Base-by-base conservation (phyloP, 1,140 invertebrate species). In the Atta texana region DNA sequence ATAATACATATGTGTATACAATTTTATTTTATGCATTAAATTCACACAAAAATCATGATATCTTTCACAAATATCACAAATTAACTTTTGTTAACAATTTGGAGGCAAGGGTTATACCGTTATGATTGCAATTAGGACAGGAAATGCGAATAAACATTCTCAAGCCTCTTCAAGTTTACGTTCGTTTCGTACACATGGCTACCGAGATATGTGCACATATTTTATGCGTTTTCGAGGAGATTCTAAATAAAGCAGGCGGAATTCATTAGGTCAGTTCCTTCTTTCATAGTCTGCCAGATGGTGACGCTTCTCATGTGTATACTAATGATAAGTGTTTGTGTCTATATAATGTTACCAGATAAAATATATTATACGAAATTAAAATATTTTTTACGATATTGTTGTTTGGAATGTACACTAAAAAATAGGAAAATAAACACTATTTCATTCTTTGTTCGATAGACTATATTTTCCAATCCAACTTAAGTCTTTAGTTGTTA, bases 141-240 rank as follows among this genome's bases (percentile, higher is more conserved):
- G 78, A 80, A 91, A 57, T 44, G 51, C 64, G 2, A 53, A 84
- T 69, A 84, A 87, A 87, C 28, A 39, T 87, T 91, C 49, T 18
- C 2, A 71, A 89, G 7, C 59, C 89, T 90, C 89, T 91, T 91
- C 76, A 88, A 66, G 53, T 88, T 85, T 90, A 91, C 61, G 49
- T 61, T 21, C 51, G 87, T 80, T 88, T 87, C 21, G 31, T 90
- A 87, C 92, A 92, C 88, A 88, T 93, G 92, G 91, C 91, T 86
- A 31, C 88, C 44, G 80, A 82, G 77, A 71, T 90, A 81, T 66
- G 76, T 59, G 61, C 55, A 39, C 78, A 34, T 85, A 81, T 93
- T 93, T 92, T 92, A 93, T 80, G 90, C 88, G 91, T 92, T 91
- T 93, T 93, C 90, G 89, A 93, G 92, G 86, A 88, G 87, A 86